A percentile compares a stretch with the other conserved stretches of the same genome.
Conservation (phyloP, 2,888 invertebrate species). For the Lycia hirtaria region DNA sequence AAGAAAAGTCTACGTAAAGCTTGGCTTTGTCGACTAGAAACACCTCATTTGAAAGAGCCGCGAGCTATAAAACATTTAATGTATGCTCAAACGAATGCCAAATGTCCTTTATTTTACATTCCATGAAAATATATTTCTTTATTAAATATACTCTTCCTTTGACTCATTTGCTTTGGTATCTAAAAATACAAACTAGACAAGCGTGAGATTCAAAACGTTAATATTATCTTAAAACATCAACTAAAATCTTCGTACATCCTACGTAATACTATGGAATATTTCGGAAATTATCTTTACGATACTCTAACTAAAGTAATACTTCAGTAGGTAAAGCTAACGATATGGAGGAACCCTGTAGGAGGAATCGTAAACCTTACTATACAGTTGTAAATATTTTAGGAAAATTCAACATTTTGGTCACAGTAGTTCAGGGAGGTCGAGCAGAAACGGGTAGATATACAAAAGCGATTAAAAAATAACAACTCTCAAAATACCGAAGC, state of each 20-base stretch:
- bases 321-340: constrained; percentile 83
- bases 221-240: constrained; percentile 37
- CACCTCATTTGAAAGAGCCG: constrained; percentile 7
- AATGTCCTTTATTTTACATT: constrained; percentile 26
- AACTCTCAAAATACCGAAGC: constrained; percentile 63
- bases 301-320: constrained; percentile 81
- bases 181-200: constrained; percentile 26
- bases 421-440: constrained; percentile 66
- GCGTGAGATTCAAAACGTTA: constrained; percentile 25
- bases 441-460: constrained; percentile 60
- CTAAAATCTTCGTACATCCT: constrained; percentile 54
- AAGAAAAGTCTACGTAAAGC: constrained; percentile 16
- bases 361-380: constrained; percentile 73
- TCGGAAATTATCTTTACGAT: constrained; percentile 69
- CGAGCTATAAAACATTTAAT: constrained; percentile 21
- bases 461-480: constrained; percentile 72
- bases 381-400: constrained; percentile 72
- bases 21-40: constrained; percentile 20
- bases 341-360: constrained; percentile 85
- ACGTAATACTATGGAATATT: constrained; percentile 78
- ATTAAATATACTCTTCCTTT: constrained; percentile 13
- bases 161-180: constrained; percentile 14
- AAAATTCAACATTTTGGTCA: constrained; percentile 73
- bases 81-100: constrained; percentile 26
- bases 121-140: constrained; percentile 21